phyloP scores from a whole-genome alignment of 2,888 invertebrate species.

The Sphaerophoria rueppellii region DNA sequence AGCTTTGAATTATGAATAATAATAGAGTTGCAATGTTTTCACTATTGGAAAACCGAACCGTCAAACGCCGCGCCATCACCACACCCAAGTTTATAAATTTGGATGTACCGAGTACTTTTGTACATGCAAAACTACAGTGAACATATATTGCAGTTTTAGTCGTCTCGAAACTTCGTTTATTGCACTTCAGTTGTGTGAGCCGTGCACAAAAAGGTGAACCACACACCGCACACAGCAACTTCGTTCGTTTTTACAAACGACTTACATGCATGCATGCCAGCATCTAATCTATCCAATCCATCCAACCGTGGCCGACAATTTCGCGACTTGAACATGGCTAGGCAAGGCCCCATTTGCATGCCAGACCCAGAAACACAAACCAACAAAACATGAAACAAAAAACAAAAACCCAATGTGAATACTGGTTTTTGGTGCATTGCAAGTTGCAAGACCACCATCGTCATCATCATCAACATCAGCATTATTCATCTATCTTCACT shows the following conservation, averaged over 20 bases:
- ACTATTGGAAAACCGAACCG: constrained; percentile 50
- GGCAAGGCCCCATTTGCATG: constrained; percentile 72
- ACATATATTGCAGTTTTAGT: constrained; percentile 26
- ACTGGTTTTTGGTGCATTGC: constrained; percentile 59
- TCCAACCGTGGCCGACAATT: constrained; percentile 72
- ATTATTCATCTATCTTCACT: constrained; percentile 45
- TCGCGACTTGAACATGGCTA: constrained; percentile 70
- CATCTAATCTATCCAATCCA: constrained; percentile 71
- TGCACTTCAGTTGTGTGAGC: constrained; percentile 21
- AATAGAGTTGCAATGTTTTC: constrained; percentile 45
- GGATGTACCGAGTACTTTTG: background rate
- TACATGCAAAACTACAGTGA: constrained; percentile 11
- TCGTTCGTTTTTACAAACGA: constrained; percentile 65
- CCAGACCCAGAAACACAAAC: constrained; percentile 57
- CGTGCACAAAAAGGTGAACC: constrained; percentile 37
- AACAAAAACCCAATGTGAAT: background rate
- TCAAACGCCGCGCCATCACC: constrained; percentile 46
- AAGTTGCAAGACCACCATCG: constrained; percentile 60
- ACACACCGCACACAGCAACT: constrained; percentile 1
- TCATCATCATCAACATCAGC: constrained; percentile 18
- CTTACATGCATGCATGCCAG: constrained; percentile 71
- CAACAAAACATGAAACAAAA: background rate
- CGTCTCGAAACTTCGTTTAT: constrained; percentile 34
- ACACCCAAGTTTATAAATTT: constrained; percentile 56
- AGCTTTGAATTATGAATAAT: constrained; percentile 72